Evolutionary conservation across 1,140 invertebrate species (phyloP).

Genomic region (Saccostrea glomerata): DNA sequence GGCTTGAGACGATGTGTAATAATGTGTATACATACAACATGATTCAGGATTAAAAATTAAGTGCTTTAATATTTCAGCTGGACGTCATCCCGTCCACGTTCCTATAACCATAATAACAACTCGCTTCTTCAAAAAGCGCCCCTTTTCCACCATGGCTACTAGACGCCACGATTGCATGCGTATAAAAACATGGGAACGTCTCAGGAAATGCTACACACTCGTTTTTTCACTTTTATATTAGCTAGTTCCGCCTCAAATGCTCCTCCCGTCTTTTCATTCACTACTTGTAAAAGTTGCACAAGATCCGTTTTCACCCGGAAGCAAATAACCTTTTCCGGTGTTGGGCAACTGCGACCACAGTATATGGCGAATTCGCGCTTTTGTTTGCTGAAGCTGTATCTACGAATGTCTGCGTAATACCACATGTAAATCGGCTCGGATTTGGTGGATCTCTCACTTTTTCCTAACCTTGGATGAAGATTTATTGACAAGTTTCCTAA

Average conservation of each 20-base stretch:
- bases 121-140: no score
- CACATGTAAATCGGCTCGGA: slow-evolving; percentile 4
- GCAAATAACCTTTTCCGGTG: slow-evolving; percentile 2
- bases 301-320: slow-evolving; percentile 12
- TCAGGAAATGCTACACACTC: background rate
- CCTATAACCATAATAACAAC: no score
- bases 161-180: no score
- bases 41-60: no score
- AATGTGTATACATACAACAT: no score
- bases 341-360: slow-evolving; percentile 2
- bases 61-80: no score
- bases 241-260: slow-evolving; percentile 17
- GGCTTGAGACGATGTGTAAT: no score
- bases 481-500: slow-evolving; percentile 20
- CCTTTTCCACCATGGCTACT: no score
- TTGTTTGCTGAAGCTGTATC: slow-evolving; percentile 30
- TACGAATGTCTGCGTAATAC: slow-evolving; percentile 1
- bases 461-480: background rate
- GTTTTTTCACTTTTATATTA: slow-evolving; percentile 17
- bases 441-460: background rate
- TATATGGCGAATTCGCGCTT: slow-evolving; percentile 17
- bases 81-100: no score
- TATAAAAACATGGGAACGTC: no score
- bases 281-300: background rate
- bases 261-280: background rate